These are phyloP conservation scores for Nomada hirtipes DNA, from an alignment of 2,888 invertebrate species.

Conservation along the genomic window DNA sequence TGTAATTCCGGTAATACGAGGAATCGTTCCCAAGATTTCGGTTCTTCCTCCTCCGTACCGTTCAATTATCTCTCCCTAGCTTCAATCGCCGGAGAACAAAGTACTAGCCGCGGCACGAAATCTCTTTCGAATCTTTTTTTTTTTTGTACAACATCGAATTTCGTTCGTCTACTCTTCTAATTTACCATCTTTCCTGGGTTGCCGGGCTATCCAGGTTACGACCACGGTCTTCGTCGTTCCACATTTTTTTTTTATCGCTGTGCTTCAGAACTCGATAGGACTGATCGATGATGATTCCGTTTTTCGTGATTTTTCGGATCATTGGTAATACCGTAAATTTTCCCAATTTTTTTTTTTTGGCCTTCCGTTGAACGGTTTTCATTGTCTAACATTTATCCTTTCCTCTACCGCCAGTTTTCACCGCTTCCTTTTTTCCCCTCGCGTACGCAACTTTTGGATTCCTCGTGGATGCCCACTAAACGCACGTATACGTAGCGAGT, in stretches of 20 bases:
- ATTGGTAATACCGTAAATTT: neutral
- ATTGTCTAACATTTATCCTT: conserved; percentile 37
- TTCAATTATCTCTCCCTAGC: conserved; percentile 23
- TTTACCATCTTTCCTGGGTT: neutral
- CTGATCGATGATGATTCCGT: neutral
- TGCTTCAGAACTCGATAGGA: too few species aligned
- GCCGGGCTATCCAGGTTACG: neutral
- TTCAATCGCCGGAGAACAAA: neutral
- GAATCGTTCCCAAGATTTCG: conserved; percentile 27
- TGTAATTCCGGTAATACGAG: conserved; percentile 33
- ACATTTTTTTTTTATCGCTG: neutral
- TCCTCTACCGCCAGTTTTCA: conserved; percentile 32
- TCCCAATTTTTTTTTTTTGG: conserved; percentile 12
- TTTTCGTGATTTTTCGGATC: neutral
- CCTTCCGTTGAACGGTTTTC: conserved; percentile 16
- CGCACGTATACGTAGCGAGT: conserved; percentile 72
- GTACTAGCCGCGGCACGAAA: neutral
- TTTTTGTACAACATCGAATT: conserved; percentile 16
- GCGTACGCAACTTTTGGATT: conserved; percentile 61
- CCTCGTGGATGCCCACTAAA: conserved; percentile 63
- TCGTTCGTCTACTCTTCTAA: neutral
- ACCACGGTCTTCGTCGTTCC: neutral
- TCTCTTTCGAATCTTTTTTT: conserved; percentile 1
- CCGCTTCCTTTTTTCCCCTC: conserved; percentile 38
- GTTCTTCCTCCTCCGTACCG: neutral